Base-by-base conservation (phyloP, 2,797 vertebrate species). In the Hemibagrus guttatus region DNA sequence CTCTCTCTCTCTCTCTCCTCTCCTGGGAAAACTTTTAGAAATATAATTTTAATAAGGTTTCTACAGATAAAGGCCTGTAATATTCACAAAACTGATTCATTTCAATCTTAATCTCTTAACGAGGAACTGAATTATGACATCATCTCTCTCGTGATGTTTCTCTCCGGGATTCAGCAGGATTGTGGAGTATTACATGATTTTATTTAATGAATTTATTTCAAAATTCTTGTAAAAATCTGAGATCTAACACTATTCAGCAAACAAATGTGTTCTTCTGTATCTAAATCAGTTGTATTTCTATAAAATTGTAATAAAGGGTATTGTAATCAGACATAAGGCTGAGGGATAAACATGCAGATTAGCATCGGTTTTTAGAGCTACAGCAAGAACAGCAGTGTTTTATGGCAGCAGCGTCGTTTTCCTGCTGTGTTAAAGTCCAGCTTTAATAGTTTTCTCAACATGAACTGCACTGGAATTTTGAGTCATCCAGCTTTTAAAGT, bases 391-490 rank as follows among this genome's bases (percentile, higher is more conserved):
- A 6, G 54, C 4, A 0, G 28, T 23, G 19, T 21, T 35, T 58
- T 35, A 79, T 31, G 16, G 75, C 39, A 13, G 12, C 23, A 23
- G 19, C 13, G 69, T 46, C 11, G 6, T 8, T 76, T 13, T 35
- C 52, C 31, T 35, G 75, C 28, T 39, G 75, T 5, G 52, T 4
- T 80, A 80, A 59, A 59, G 28, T 78, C 75, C 28, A 58, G 75
- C 52, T 56, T 78, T 78, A 56, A 78, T 9, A 78, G 52, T 59
- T 59, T 79, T 79, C 31, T 79, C 56, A 59, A 58, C 54, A 39
- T 7, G 31, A 59, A 58, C 76, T 79, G 56, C 28, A 11, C 76
- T 54, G 74, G 31, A 9, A 76, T 76, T 5, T 75, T 39, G 74
- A 76, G 49, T 21, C 49, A 11, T 72, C 12, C 1, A 28, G 14